Evolutionary conservation across 2,797 vertebrate genomes (phyloP), one percentile per base, ranked within the genome.

Genomic region (Platyrinchus mystaceus): DNA sequence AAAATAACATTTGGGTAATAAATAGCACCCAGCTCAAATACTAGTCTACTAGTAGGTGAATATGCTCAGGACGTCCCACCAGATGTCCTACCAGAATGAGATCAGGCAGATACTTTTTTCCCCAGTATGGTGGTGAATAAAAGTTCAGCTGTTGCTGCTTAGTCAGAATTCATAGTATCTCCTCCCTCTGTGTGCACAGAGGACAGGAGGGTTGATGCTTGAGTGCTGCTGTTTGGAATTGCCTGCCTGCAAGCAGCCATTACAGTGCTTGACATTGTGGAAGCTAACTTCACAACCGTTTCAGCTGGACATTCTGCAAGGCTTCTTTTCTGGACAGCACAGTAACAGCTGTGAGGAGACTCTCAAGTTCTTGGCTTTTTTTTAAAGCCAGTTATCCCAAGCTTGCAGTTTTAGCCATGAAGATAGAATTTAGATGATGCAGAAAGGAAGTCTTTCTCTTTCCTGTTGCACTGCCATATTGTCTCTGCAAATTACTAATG

Each of bases 391-490:
- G 12, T 79, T 74, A 26, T 52, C 22, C 39, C 34, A 53, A 67
- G 6, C 59, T 76, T 87, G 75, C 63, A 34, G 36, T 59, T 95
- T n/a, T 76, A 73, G 34, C n/a, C 26, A 12, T 30, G 12, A 34
- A 55, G 34, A 7, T 84, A 26, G 63, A 71, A 23, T 87, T 76
- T 28, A 74, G 34, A 37, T 55, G 23, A 60, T 87, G 50, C 15
- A 81, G 60, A 81, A 73, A 39, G 67, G 12, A 87, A 23, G 28
- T 53, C 41, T 43, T 49, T 58, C 17, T 39, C 9, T 84, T 79
- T 77, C 17, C 4, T 68, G 24, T 68, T 69, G 8, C 26, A n/a
- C 24, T 69, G 64, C 13, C 0, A 0, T 55, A 15, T 49, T 52
- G 4, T n/a, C n/a, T 69, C 34, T 70, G 56, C 63, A 52, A 89